Base-by-base conservation (phyloP, 92 coral and sea anemone genomes). In the Bergia puertoricense region DNA sequence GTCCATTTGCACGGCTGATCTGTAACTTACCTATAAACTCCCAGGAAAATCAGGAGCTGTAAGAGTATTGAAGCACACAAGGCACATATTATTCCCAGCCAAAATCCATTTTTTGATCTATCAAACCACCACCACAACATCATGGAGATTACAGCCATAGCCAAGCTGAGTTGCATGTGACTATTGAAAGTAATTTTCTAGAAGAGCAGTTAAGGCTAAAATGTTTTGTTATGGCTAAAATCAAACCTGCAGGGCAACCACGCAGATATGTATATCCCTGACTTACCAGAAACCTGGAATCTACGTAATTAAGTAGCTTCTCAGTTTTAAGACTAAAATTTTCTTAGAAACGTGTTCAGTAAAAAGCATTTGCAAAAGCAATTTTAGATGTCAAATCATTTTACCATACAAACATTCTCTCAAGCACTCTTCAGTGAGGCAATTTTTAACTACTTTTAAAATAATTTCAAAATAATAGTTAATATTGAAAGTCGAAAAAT, bases 101-200 rank as follows among this genome's bases (percentile, higher is more conserved):
- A 95, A 85, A 97, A 92, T 10, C 99, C 99, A 97, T 90, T 94
- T 82, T 92, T 90, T 38, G 99, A 95, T 5, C 99, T 96, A 83
- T 97, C 99, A 92, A 95, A 97, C 66, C 92, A 89, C 98, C 98
- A 97, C 99, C 99, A 97, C 46, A 97, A 86, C 44, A 94, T 44
- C 50, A 95, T 20, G 9, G 99, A 95, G 54, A 94, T 85, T 0
- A 94, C 80, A 8, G 98, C 99, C 85, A 97, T 88, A 79, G 96
- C 94, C 62, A 97, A 76, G 71, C 92, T 89, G 42, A 97, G 91
- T 59, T 97, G 96, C 36, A 79, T 84, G 40, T 95, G 91, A 86
- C 99, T 97, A 91, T 94, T 93, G 78, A 95, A 97, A 50, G 95
- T 79, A 59, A 97, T 91, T 95, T 97, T 97, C 99, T 97, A 80